phyloP scores from a whole-genome alignment of 2,888 invertebrate species.

The Agrenia bidenticulata region DNA sequence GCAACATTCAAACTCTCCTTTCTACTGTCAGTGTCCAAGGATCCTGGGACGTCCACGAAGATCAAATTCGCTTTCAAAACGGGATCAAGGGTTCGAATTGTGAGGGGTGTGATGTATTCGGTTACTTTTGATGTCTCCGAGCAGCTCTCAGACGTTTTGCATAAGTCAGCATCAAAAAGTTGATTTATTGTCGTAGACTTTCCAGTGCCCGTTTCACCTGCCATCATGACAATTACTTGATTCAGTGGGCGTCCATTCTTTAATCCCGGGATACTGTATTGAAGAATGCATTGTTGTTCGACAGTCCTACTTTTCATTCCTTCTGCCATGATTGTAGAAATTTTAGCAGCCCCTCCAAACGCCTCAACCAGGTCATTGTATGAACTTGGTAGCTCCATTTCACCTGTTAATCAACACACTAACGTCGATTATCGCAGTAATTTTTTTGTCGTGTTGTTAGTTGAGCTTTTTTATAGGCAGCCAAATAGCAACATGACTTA shows the following conservation, averaged over 20 bases:
- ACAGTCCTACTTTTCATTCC: no score
- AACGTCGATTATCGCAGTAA: no score
- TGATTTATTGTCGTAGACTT: conserved; percentile 27
- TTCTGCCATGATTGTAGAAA: no score
- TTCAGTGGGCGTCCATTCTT: conserved; percentile 15
- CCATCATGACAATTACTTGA: conserved; percentile 4
- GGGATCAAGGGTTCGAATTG: not conserved
- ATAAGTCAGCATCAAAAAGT: conserved; percentile 20
- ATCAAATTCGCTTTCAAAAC: not conserved
- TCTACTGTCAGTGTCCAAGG: conserved; percentile 19
- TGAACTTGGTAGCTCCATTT: no score
- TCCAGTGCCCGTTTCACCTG: conserved; percentile 22
- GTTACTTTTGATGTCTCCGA: conserved; percentile 18
- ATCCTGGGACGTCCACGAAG: conserved; percentile 28
- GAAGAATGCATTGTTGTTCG: not conserved
- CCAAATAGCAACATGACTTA: no score
- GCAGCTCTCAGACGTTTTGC: not conserved
- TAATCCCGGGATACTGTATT: conserved; percentile 9
- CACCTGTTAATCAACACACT: no score
- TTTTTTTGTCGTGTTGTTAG: no score
- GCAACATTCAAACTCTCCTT: conserved; percentile 16
- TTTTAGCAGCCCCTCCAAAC: no score
- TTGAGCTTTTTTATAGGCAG: no score
- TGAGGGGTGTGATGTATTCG: not conserved
- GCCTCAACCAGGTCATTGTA: no score